Evolutionary conservation across 2,113 vertebrate genomes (phyloP).

Genomic region (Amphilophus citrinellus): DNA sequence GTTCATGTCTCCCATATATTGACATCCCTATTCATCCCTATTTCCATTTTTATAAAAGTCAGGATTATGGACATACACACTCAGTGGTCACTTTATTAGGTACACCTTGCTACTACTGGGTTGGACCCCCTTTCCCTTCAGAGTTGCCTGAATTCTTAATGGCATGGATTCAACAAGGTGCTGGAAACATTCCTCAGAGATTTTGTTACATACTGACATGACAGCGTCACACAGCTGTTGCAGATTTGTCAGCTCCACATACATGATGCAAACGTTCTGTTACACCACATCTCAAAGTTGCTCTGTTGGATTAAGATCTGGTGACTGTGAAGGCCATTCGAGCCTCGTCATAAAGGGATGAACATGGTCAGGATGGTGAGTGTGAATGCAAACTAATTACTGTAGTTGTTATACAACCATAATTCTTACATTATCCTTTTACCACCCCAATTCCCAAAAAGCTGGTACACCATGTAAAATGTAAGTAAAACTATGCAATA

Average conservation of each 20-base stretch:
- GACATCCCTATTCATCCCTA: not conserved
- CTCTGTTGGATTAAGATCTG: not conserved
- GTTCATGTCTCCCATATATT: not conserved
- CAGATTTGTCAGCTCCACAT: not conserved
- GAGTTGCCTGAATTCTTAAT: not conserved
- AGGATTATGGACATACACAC: not conserved
- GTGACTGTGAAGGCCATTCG: not conserved
- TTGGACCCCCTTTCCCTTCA: not conserved
- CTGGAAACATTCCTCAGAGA: not conserved
- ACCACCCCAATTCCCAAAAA: not conserved
- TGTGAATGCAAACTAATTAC: not conserved
- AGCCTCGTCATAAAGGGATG: not conserved
- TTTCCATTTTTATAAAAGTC: not conserved
- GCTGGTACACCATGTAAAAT: not conserved
- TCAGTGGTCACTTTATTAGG: not conserved
- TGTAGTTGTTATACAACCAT: not conserved
- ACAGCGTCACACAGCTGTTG: not conserved
- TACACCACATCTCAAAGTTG: not conserved
- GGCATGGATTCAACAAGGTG: not conserved
- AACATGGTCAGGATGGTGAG: too few species aligned
- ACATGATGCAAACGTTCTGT: not conserved
- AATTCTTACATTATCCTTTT: not conserved
- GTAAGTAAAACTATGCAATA: accelerated
- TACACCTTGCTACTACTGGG: not conserved
- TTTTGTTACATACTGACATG: not conserved